Evolutionary conservation across 2,888 invertebrate genomes (phyloP), one percentile per base, ranked within the genome.

Genomic region (Lordiphosa fenestrarum): DNA sequence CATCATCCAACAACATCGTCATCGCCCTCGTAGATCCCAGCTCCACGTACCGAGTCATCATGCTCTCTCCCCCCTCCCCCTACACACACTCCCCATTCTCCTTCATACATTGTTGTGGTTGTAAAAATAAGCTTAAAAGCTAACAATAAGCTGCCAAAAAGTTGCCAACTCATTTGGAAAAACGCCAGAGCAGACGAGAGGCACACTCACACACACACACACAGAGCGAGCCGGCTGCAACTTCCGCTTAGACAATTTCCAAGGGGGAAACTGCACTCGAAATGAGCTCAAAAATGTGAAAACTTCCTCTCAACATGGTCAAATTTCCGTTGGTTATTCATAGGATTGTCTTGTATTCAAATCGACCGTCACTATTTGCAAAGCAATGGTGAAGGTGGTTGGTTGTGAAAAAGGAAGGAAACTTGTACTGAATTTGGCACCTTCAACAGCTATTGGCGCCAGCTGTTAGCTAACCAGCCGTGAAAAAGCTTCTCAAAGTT

Each of bases 61-160:
- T 78, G 57, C 37, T 6, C 23, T 12, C 40, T 12, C 21, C 21
- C n/a, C 21, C 21, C 21, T 6, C 21, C 7, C 3, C 13, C 5
- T 7, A 19, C 25, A 15, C 19, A 4, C 19, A 2, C 37, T 12
- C 21, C 12, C 47, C 19, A 36, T 36, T 21, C 66, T 39, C 69
- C 39, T 40, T 57, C 60, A 51, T 69, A 78, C 83, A 68, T 72
- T 81, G 82, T 80, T 82, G 77, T 77, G 67, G 68, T 82, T 82
- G 80, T 84, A 81, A 81, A 81, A 81, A 82, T 81, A 78, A 84
- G 84, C 81, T 81, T 82, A 84, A 84, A 84, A 74, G 72, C 78
- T 66, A 80, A 84, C 82, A 80, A 84, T 81, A 82, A 77, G 82
- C 73, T 59, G 68, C 50, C 75, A 67, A 74, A 74, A 74, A 84